Evolutionary conservation across 2,113 vertebrate genomes (phyloP).

Genomic region (Typhlomys cinereus): DNA sequence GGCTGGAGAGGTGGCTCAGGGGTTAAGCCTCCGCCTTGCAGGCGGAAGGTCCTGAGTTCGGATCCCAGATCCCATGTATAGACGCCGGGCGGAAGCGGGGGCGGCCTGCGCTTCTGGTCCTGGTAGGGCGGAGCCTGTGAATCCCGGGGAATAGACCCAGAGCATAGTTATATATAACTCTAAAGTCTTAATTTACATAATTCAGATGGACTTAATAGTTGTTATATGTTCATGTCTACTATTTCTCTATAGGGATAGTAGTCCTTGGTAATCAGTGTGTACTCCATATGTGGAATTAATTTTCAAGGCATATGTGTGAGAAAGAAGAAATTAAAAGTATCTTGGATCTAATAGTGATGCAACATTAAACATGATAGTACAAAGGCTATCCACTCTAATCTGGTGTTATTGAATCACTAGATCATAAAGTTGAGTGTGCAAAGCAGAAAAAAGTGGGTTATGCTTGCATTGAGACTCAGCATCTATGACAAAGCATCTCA

Average conservation of each 20-base stretch:
- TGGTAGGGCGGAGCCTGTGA: too few relatives aligned
- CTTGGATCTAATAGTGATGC: background rate
- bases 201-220: background rate
- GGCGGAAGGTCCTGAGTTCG: too few relatives aligned
- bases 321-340: background rate
- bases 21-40: too few relatives aligned
- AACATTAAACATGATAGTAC: background rate
- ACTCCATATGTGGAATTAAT: background rate
- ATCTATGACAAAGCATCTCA: too few relatives aligned
- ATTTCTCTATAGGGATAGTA: background rate
- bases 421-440: background rate
- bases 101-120: too few relatives aligned
- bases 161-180: too few relatives aligned
- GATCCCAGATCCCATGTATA: too few relatives aligned
- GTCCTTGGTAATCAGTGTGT: background rate
- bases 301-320: background rate
- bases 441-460: too few relatives aligned
- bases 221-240: background rate
- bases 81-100: too few relatives aligned
- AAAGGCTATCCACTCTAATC: accelerated
- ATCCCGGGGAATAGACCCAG: too few relatives aligned
- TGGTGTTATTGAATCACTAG: background rate
- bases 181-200: background rate
- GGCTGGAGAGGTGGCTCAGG: too few relatives aligned
- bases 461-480: too few relatives aligned